Evolutionary conservation across 2,888 invertebrate genomes (phyloP).

Genomic region (Vandiemenella viatica): DNA sequence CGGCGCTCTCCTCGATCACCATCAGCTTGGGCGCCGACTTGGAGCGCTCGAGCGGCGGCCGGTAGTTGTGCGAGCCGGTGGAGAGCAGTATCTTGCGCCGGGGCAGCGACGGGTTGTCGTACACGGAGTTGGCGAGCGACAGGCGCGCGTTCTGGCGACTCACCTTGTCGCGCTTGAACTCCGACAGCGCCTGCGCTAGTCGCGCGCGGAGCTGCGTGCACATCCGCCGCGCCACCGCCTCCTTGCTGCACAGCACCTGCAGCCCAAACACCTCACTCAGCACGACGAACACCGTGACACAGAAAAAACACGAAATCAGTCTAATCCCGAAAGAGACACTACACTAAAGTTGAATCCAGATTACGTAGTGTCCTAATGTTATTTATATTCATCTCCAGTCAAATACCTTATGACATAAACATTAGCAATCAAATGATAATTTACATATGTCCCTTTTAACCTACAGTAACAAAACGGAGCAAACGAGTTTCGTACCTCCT

Average conservation of each 20-base stretch:
- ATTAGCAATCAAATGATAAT: too few relatives aligned
- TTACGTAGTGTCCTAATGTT: too few relatives aligned
- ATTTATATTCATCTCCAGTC: too few relatives aligned
- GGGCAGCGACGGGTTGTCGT: constrained; percentile 79
- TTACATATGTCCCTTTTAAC: too few relatives aligned
- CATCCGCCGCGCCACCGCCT: constrained; percentile 68
- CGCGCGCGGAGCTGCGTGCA: constrained; percentile 57
- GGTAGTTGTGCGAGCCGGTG: constrained; percentile 74
- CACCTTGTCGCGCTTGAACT: constrained; percentile 86
- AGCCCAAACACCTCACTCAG: too few relatives aligned
- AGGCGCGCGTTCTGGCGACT: constrained; percentile 86
- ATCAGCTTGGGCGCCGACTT: constrained; percentile 95
- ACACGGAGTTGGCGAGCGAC: constrained; percentile 73
- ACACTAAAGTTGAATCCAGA: too few relatives aligned
- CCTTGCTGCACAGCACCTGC: constrained; percentile 74
- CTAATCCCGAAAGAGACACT: too few relatives aligned
- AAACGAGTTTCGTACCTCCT: too few relatives aligned
- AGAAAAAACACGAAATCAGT: too few relatives aligned
- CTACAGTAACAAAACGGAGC: too few relatives aligned
- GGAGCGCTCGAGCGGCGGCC: constrained; percentile 86
- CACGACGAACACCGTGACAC: too few relatives aligned
- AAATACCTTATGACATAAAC: too few relatives aligned
- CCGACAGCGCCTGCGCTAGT: constrained; percentile 73
- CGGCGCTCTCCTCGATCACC: constrained; percentile 82
- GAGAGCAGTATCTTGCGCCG: constrained; percentile 73